These are phyloP conservation scores for Pomacea maculata DNA, from an alignment of 1,140 invertebrate species.

Conservation along the genomic window DNA sequence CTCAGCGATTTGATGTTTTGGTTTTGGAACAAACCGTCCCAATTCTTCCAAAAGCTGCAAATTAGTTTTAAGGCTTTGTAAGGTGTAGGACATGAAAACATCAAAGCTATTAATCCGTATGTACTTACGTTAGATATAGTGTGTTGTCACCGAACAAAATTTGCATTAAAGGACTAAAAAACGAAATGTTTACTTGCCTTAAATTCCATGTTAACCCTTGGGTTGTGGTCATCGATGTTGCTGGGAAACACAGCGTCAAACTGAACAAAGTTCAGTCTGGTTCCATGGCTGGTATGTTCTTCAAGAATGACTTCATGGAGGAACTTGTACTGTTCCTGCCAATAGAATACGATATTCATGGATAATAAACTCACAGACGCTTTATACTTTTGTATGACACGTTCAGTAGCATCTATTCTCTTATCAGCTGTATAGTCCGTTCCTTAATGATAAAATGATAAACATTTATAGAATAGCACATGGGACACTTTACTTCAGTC, in stretches of 20 bases:
- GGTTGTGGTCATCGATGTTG: background rate
- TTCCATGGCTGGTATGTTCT: background rate
- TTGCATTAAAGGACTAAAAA: no score
- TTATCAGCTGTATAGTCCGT: no score
- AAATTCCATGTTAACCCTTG: background rate
- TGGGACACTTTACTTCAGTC: slow-evolving; percentile 36
- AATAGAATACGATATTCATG: no score
- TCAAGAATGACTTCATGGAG: slow-evolving; percentile 4
- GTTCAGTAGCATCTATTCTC: no score
- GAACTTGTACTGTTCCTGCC: slow-evolving; percentile 3
- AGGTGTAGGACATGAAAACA: no score
- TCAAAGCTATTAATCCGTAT: no score
- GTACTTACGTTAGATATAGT: no score
- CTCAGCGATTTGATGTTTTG: background rate
- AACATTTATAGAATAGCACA: no score
- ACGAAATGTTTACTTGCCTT: background rate
- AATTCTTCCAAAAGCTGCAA: slow-evolving; percentile 10
- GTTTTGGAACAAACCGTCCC: background rate
- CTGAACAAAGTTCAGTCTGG: background rate
- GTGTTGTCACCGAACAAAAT: no score
- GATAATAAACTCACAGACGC: background rate
- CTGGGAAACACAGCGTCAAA: background rate
- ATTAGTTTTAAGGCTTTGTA: no score
- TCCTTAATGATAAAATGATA: no score
- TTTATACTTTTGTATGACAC: no score